These are phyloP conservation scores for Heteromyza rotundicornis DNA, from an alignment of 2,888 invertebrate species.

Conservation along the genomic window DNA sequence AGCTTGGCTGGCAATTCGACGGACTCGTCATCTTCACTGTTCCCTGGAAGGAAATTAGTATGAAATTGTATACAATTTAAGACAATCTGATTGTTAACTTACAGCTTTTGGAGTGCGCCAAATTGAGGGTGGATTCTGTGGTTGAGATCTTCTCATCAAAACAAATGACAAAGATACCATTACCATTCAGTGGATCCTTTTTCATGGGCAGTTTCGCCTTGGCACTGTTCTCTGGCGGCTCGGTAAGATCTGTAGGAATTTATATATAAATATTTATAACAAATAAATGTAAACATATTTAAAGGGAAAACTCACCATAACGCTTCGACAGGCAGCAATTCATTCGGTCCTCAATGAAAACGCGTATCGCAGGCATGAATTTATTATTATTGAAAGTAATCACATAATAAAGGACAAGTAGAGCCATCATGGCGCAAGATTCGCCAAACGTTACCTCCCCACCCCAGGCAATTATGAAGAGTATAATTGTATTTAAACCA, in stretches of 20 bases:
- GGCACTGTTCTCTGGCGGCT: conserved; percentile 41
- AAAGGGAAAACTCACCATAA: background rate
- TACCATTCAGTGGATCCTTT: conserved; percentile 30
- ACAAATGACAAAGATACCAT: conserved; percentile 37
- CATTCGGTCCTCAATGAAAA: conserved; percentile 41
- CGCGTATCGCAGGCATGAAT: conserved; percentile 51
- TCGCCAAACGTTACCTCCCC: conserved; percentile 79
- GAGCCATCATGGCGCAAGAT: conserved; percentile 70
- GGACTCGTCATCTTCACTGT: conserved; percentile 11
- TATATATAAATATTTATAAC: no score
- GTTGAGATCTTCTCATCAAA: conserved; percentile 22
- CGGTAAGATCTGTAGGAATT: conserved; percentile 46
- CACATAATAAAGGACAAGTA: conserved; percentile 74
- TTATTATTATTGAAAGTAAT: conserved; percentile 71
- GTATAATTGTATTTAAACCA: conserved; percentile 69
- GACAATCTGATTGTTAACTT: conserved; percentile 10
- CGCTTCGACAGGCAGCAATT: conserved; percentile 35
- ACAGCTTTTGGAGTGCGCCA: conserved; percentile 28
- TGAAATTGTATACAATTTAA: background rate
- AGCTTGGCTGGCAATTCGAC: conserved; percentile 45
- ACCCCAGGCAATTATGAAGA: conserved; percentile 78
- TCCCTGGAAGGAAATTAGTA: conserved; percentile 12
- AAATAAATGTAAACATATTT: no score
- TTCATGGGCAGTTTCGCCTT: conserved; percentile 42
- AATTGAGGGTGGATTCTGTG: conserved; percentile 20